Conservation (phyloP, 2,113 vertebrate genomes). For the Fregata magnificens region DNA sequence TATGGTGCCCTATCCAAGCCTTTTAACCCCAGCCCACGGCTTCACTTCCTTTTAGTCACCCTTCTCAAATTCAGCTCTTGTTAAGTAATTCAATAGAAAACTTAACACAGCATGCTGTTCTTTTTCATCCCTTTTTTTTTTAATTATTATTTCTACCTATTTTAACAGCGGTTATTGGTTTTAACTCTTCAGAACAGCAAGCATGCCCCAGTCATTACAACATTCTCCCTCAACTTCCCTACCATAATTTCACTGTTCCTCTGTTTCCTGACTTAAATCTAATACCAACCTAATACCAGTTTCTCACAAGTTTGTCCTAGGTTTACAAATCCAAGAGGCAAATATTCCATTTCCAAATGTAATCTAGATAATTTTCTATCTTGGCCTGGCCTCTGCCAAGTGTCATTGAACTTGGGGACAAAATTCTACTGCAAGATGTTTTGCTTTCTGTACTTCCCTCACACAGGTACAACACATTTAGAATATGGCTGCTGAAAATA, state of each 20-base stretch:
- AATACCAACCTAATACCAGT: background rate
- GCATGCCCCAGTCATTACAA: background rate
- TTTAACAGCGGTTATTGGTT: background rate
- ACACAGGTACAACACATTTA: background rate
- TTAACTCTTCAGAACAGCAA: background rate
- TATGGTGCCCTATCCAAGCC: background rate
- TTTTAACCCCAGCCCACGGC: background rate
- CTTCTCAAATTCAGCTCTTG: background rate
- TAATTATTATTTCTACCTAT: background rate
- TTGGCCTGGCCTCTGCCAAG: background rate
- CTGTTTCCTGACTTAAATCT: background rate
- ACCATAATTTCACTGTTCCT: background rate
- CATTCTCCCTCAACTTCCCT: background rate
- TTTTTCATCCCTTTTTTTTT: background rate
- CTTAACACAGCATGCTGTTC: background rate
- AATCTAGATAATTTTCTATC: background rate
- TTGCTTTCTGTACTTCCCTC: constrained; percentile 24
- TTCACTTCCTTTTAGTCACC: background rate
- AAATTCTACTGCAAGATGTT: background rate
- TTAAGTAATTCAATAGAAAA: background rate
- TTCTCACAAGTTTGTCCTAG: background rate
- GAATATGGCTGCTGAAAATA: constrained; percentile 32
- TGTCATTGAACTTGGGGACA: background rate
- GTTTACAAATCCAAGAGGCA: background rate
- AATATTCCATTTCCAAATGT: background rate